Evolutionary conservation across 2,113 vertebrate genomes (phyloP).

Genomic region (Plecotus auritus): DNA sequence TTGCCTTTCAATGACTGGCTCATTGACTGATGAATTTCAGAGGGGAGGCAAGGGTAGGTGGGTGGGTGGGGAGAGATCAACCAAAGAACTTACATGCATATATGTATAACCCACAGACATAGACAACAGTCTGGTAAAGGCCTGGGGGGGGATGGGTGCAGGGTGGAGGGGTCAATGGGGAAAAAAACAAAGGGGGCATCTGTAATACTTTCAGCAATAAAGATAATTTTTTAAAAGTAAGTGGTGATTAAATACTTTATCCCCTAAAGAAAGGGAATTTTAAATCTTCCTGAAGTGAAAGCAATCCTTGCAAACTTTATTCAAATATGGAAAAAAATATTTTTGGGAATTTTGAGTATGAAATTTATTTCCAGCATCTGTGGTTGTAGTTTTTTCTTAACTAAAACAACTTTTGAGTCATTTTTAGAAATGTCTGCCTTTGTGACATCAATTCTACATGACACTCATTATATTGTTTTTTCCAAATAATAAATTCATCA

Average conservation of each 20-base stretch:
- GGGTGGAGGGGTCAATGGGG: too few relatives aligned
- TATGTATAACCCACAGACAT: too few relatives aligned
- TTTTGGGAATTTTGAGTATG: neutral
- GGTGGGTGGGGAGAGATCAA: too few relatives aligned
- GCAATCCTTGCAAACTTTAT: neutral
- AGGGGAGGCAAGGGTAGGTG: too few relatives aligned
- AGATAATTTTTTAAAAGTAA: neutral
- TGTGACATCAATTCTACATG: neutral
- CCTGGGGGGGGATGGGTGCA: too few relatives aligned
- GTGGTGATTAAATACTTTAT: neutral
- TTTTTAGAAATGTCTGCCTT: constrained; percentile 20
- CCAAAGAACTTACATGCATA: too few relatives aligned
- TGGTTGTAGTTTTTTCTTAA: neutral
- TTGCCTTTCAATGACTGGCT: too few relatives aligned
- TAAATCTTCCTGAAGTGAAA: neutral
- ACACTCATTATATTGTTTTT: neutral
- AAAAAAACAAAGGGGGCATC: too few relatives aligned
- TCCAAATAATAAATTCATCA: neutral
- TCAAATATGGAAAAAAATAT: neutral
- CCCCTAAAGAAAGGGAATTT: constrained; percentile 28
- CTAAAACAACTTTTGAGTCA: neutral
- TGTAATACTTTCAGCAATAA: too few relatives aligned
- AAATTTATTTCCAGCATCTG: constrained; percentile 9
- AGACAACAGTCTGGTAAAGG: too few relatives aligned
- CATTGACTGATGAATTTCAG: too few relatives aligned